Evolutionary conservation across 2,888 invertebrate species (phyloP).

Genomic region (Pheosia gnoma): DNA sequence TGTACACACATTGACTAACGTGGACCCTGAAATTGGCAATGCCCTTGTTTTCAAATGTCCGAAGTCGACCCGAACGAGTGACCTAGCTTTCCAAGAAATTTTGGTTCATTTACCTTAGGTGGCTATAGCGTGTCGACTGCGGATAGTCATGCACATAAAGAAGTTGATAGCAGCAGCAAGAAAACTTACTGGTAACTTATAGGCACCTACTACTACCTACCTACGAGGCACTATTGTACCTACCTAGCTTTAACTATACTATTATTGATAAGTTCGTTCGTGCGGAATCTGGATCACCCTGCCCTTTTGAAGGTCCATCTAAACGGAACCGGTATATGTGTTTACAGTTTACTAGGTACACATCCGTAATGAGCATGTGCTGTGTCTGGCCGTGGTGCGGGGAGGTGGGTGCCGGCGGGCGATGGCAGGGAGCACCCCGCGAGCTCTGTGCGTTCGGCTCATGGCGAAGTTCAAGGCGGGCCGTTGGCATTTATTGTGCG

Average conservation of each 20-base stretch:
- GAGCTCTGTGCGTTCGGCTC: constrained; percentile 40
- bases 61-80: constrained; percentile 49
- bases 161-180: constrained; percentile 5
- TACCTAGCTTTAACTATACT: too few species aligned
- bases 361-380: constrained; percentile 39
- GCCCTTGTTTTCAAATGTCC: constrained; percentile 67
- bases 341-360: constrained; percentile 56
- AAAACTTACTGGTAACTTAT: too few species aligned
- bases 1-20: constrained; percentile 65
- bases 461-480: constrained; percentile 80
- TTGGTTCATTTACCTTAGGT: constrained; percentile 8
- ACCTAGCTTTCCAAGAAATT: constrained; percentile 47
- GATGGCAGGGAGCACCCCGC: constrained; percentile 62
- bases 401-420: constrained; percentile 41
- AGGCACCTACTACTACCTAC: too few species aligned
- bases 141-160: too few species aligned
- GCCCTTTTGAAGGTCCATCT: constrained; percentile 60
- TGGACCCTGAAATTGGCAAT: constrained; percentile 82
- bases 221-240: too few species aligned
- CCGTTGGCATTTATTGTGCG: constrained; percentile 78
- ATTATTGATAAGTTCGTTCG: constrained; percentile 13
- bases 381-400: constrained; percentile 46
- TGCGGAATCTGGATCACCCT: constrained; percentile 54
- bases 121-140: neutral
- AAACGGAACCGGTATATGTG: constrained; percentile 64